Evolutionary conservation across 1,140 invertebrate genomes (phyloP), one percentile per base, ranked within the genome.

Genomic region (Metaphire vulgaris): DNA sequence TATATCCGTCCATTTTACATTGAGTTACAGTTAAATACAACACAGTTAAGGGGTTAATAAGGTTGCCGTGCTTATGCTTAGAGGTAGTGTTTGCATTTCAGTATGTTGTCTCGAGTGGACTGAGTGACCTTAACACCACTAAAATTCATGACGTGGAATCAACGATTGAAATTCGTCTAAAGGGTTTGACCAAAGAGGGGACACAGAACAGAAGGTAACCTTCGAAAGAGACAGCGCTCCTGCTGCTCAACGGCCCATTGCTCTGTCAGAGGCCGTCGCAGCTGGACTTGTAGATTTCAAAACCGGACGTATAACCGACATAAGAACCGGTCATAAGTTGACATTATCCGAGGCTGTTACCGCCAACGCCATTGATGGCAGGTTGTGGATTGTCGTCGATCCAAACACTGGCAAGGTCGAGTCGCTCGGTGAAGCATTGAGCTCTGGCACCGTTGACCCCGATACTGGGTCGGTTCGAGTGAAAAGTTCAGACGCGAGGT

Each of bases 401-500:
- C 15, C 83, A 34, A 89, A 88, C 33, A 92, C 90, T 0, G 91
- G 90, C 30, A 89, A 91, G 74, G 89, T 91, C 80, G 90, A 94
- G 6, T 93, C 92, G 26, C 84, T 97, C 15, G 91, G 93, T 79
- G 93, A 96, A 86, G 90, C 93, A 2, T 92, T 95, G 72, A 79
- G 82, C 65, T 83, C 84, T 77, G 86, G 85, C 32, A 79, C 83
- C n/a, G 78, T 85, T 65, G 77, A 75, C n/a, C 26, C 87, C 90
- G 74, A 90, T 92, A 26, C 89, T 92, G 78, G 89, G 90, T 12
- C 92, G 93, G 86, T 76, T 29, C 30, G 1, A 33, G 74, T 71
- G 30, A 67, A 67, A 12, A 33, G 33, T 0, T 33, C 69, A 2
- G 75, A 32, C 21, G 33, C 33, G 26, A 72, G 28, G 12, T 26